Conservation (phyloP, 2,113 vertebrate species). For the Cyanoliseus patagonus region DNA sequence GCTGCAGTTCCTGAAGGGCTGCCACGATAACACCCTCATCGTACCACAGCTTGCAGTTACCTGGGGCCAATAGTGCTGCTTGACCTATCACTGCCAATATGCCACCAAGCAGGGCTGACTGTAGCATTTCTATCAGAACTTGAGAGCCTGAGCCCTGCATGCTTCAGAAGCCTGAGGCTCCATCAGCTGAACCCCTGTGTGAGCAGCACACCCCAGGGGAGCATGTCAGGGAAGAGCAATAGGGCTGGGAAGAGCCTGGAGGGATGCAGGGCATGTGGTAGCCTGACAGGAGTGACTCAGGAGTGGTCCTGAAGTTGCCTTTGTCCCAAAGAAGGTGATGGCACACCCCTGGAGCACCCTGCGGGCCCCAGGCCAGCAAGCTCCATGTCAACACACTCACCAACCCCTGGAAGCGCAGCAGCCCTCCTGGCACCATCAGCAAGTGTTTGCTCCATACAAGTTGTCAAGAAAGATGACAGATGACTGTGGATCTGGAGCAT, state of each 20-base stretch:
- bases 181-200: background rate
- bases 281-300: background rate
- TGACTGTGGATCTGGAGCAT: background rate
- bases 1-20: background rate
- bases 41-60: background rate
- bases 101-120: background rate
- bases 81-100: background rate
- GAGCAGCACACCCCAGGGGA: background rate
- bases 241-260: background rate
- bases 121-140: background rate
- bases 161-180: background rate
- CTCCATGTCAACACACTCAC: background rate
- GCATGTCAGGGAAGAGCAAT: background rate
- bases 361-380: background rate
- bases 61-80: background rate
- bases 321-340: background rate
- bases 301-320: background rate
- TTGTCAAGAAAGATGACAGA: background rate
- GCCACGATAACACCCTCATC: background rate
- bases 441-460: background rate
- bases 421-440: background rate
- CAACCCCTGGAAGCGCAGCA: background rate
- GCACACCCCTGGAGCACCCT: background rate
- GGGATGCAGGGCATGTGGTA: rapidly evolving
- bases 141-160: background rate